Percentiles rank a stretch among this genome's conserved stretches.
These are phyloP conservation scores for Morelia viridis DNA, from an alignment of 2,797 vertebrate genomes.

Conservation along the genomic window DNA sequence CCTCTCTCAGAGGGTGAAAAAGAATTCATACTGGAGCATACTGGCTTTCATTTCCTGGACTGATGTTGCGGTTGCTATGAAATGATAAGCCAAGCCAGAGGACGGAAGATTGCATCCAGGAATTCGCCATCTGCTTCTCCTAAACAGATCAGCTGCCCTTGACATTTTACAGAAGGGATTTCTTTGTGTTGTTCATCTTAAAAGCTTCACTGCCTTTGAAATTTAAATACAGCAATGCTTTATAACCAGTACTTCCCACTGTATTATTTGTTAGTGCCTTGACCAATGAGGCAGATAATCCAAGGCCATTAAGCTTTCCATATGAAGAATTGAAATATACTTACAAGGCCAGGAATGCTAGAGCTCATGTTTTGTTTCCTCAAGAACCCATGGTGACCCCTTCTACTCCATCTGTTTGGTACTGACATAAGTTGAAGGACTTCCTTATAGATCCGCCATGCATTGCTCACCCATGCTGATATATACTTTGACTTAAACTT, in stretches of 20 bases:
- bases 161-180: conserved; percentile 59
- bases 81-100: conserved; percentile 13
- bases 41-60: neutral
- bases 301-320: conserved; percentile 71
- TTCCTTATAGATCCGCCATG: neutral
- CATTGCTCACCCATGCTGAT: conserved; percentile 40
- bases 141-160: conserved; percentile 51
- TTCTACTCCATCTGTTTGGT: conserved; percentile 13
- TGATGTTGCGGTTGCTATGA: neutral
- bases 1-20: neutral
- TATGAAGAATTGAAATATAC: conserved; percentile 68
- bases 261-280: conserved; percentile 70
- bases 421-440: conserved; percentile 55
- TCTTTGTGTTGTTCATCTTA: conserved; percentile 69
- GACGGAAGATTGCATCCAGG: conserved; percentile 27
- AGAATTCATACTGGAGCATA: neutral
- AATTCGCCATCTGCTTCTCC: conserved; percentile 10
- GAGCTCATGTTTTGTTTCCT: conserved; percentile 44
- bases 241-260: conserved; percentile 59
- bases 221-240: conserved; percentile 62
- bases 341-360: conserved; percentile 48
- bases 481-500: neutral
- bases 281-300: conserved; percentile 77
- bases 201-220: conserved; percentile 61
- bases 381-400: neutral